phyloP scores from a whole-genome alignment of 2,113 vertebrate species.

The Takifugu bimaculatus region DNA sequence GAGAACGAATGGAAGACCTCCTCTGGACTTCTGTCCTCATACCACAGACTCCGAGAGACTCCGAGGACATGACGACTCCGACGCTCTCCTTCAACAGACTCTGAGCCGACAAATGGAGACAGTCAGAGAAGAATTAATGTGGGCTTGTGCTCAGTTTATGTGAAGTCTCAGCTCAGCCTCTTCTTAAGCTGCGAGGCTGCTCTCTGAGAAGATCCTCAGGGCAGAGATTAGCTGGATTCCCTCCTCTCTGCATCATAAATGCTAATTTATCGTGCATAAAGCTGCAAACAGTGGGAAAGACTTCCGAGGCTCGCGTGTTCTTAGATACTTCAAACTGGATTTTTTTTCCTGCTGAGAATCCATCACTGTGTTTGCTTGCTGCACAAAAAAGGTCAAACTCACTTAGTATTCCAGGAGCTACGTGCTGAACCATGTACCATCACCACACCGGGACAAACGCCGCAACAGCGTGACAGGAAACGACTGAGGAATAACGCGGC shows the following conservation, averaged over 20 bases:
- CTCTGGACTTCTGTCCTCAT: too few species aligned
- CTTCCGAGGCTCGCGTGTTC: not conserved
- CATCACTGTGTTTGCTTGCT: not conserved
- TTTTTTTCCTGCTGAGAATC: too few species aligned
- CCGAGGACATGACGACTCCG: conserved; percentile 3
- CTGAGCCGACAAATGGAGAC: conserved; percentile 3
- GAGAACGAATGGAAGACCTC: not conserved
- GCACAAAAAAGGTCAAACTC: not conserved
- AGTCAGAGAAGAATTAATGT: conserved; percentile 13
- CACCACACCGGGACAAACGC: not conserved
- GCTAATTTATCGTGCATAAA: conserved; percentile 5
- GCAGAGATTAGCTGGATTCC: conserved; percentile 38
- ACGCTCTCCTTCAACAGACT: conserved; percentile 11
- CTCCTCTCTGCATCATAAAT: conserved; percentile 22
- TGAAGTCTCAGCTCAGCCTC: conserved; percentile 18
- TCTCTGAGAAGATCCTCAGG: conserved; percentile 12
- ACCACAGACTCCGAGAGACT: too few species aligned
- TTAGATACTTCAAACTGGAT: too few species aligned
- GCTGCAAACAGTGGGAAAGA: not conserved
- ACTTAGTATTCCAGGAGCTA: conserved; percentile 20
- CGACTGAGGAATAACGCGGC: conserved; percentile 7
- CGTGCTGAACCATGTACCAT: not conserved
- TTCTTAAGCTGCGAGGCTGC: conserved; percentile 15
- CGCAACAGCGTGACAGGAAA: conserved; percentile 6
- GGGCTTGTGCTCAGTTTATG: conserved; percentile 11